A percentile compares a stretch with the other conserved stretches of the same genome.
Conservation (phyloP, 2,113 vertebrate species). For the Reinhardtius hippoglossoides region DNA sequence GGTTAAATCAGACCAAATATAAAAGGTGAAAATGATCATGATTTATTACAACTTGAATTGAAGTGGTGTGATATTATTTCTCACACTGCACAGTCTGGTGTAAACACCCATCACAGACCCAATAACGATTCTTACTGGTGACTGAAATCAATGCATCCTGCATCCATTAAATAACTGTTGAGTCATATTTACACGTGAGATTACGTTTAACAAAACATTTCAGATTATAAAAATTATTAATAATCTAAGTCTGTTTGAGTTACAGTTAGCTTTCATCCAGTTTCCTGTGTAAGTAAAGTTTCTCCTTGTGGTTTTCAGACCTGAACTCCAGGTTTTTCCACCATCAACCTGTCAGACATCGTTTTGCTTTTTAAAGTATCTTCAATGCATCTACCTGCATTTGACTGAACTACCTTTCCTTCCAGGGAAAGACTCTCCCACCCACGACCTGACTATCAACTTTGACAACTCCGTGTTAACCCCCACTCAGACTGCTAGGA, state of each 20-base stretch:
- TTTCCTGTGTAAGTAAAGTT: neutral
- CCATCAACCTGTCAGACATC: too few relatives aligned
- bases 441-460: too few relatives aligned
- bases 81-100: neutral
- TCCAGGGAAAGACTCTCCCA: too few relatives aligned
- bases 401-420: too few relatives aligned
- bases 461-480: too few relatives aligned
- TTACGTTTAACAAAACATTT: neutral
- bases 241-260: neutral
- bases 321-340: too few relatives aligned
- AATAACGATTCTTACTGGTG: neutral
- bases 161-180: neutral
- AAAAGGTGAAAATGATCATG: too few relatives aligned
- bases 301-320: neutral
- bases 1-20: neutral
- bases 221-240: neutral
- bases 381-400: neutral
- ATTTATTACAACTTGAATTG: too few relatives aligned
- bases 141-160: neutral
- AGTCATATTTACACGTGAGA: neutral
- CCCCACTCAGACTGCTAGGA: too few relatives aligned
- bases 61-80: neutral
- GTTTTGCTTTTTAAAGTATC: neutral
- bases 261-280: neutral
- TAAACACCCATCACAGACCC: neutral